These are phyloP conservation scores for Leistus spinibarbis DNA, from an alignment of 2,888 invertebrate species.

Conservation along the genomic window DNA sequence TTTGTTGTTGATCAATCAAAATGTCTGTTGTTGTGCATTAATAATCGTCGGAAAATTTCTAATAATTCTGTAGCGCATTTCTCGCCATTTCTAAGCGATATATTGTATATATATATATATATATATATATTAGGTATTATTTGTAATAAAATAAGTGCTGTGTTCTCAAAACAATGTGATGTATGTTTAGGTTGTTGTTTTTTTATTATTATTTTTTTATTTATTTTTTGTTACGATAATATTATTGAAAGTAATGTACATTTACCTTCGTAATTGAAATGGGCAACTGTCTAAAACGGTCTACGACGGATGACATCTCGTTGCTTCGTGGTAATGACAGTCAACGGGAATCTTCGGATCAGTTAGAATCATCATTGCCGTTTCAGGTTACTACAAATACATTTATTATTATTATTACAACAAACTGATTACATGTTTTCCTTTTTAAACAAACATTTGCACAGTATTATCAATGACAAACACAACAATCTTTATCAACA, in stretches of 20 bases:
- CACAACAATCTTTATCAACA: not conserved
- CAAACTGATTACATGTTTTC: not conserved
- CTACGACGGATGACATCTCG: constrained; percentile 68
- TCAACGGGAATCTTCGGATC: constrained; percentile 64
- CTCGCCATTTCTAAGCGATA: too few species aligned
- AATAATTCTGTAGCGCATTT: too few species aligned
- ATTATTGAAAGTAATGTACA: constrained; percentile 14
- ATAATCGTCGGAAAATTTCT: not conserved
- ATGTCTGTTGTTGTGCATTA: not conserved
- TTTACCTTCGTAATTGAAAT: constrained; percentile 54
- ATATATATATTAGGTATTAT: not conserved
- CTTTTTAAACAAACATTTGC: constrained; percentile 5
- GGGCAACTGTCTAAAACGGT: constrained; percentile 76
- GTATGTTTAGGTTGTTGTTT: not conserved
- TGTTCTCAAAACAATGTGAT: not conserved
- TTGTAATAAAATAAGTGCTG: not conserved
- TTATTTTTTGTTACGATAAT: not conserved
- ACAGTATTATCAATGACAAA: not conserved
- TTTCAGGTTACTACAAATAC: constrained; percentile 58
- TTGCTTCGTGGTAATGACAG: constrained; percentile 65
- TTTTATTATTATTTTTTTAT: too few species aligned
- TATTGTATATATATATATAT: too few species aligned
- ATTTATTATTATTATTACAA: not conserved
- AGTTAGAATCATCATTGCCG: constrained; percentile 62
- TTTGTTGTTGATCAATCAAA: not conserved